Evolutionary conservation across 2,113 vertebrate genomes (phyloP).

Genomic region (Axis porcinus): DNA sequence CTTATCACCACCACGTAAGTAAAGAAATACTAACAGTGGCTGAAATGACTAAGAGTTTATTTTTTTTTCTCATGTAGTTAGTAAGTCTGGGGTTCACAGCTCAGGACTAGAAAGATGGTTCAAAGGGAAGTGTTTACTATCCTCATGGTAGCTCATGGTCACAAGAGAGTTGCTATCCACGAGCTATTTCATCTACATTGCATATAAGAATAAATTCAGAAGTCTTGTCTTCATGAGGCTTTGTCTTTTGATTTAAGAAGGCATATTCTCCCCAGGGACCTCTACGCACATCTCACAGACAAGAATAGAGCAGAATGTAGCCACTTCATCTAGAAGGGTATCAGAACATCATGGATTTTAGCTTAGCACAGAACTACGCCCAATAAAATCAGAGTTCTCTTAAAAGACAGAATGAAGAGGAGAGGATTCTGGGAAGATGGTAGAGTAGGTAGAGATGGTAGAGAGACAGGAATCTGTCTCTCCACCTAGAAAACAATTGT

Average conservation of each 20-base stretch:
- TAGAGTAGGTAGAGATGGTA: no score
- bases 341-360: neutral
- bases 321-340: neutral
- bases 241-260: conserved; percentile 27
- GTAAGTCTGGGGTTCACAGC: neutral
- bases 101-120: neutral
- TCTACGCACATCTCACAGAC: neutral
- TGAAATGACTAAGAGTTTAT: neutral
- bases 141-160: neutral
- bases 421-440: neutral
- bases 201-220: neutral
- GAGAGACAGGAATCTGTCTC: neutral
- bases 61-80: neutral
- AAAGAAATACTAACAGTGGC: neutral
- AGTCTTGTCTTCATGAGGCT: neutral
- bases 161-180: neutral
- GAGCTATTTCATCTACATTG: neutral
- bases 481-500: neutral
- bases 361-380: neutral
- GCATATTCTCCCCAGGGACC: neutral
- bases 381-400: conserved; percentile 8
- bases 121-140: neutral
- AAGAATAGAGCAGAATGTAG: neutral
- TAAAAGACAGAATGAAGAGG: neutral
- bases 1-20: neutral